Evolutionary conservation across 2,888 invertebrate species (phyloP), one percentile per base, ranked within the genome.

Genomic region (Boloria selene): DNA sequence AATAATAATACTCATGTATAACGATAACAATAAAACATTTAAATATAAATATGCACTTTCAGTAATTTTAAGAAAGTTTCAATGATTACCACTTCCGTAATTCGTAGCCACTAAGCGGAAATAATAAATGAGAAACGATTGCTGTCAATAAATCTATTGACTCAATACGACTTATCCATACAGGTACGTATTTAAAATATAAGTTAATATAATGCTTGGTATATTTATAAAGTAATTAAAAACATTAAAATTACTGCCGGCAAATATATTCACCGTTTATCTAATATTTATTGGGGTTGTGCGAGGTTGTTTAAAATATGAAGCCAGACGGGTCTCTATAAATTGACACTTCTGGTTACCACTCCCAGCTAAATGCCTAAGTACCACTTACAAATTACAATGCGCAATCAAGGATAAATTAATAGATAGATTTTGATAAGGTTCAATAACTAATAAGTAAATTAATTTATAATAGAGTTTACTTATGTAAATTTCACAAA

Each of bases 321-420:
- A 66, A 63, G 44, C 54, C 42, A 67, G 64, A 59, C 61, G 61
- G 49, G 42, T 54, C 58, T 56, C 63, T 53, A 68, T 70, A 68
- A 68, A 64, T 68, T 64, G 17, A 49, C 63, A 70, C 70, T 70
- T 64, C 61, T 68, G 68, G 61, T 56, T 45, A 64, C 68, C 70
- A 65, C 70, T 61, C 70, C 70, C 59, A 64, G 38, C 61, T 59
- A 61, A 68, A 72, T 72, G 61, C 70, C 67, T 58, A 60, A 67
- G 55, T 49, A 61, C 52, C 61, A 62, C 62, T 70, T 70, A 64
- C 59, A 58, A 62, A 60, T 70, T 70, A 64, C 59, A 58, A 64
- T 61, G 65, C 47, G 63, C 67, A 67, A 70, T 65, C 67, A 67
- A 70, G 69, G 70, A 72, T 69, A 65, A 68, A 72, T 69, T 64